Percentiles rank a stretch among this genome's conserved stretches.
Conservation (phyloP, 1,140 invertebrate species). For the Onthophagus taurus region DNA sequence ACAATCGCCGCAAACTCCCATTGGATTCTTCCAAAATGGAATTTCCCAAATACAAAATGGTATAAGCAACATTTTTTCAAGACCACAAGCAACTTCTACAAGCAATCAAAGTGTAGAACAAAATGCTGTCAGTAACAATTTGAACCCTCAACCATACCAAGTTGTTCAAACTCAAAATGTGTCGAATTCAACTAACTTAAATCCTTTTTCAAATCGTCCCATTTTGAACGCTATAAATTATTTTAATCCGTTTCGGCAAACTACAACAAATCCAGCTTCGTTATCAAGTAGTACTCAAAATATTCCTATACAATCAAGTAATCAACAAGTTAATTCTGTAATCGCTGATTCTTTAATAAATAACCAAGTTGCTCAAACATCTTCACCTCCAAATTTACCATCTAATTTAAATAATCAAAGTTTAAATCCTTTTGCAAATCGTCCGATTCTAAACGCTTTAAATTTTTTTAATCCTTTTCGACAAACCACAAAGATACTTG, state of each 20-base stretch:
- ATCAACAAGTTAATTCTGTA: no score
- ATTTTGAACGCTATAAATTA: no score
- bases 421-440: slow-evolving; percentile 5
- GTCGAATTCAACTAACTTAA: no score
- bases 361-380: slow-evolving; percentile 1
- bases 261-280: no score
- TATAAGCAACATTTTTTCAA: slow-evolving; percentile 1
- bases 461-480: slow-evolving; percentile 14
- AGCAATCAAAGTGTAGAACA: slow-evolving; percentile 3
- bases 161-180: no score
- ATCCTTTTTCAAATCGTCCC: no score
- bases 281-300: no score
- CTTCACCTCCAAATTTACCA: no score
- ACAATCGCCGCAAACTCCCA: slow-evolving; percentile 8
- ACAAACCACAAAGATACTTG: background rate
- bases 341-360: no score
- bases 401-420: background rate
- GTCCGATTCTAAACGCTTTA: slow-evolving; percentile 9
- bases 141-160: slow-evolving; percentile 13
- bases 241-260: no score
- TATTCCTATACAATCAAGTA: no score
- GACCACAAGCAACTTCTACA: background rate
- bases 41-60: slow-evolving; percentile 7
- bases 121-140: background rate
- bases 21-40: slow-evolving; percentile 3